Evolutionary conservation across 2,113 vertebrate species (phyloP), one percentile per base, ranked within the genome.

Genomic region (Heloderma charlesbogerti): DNA sequence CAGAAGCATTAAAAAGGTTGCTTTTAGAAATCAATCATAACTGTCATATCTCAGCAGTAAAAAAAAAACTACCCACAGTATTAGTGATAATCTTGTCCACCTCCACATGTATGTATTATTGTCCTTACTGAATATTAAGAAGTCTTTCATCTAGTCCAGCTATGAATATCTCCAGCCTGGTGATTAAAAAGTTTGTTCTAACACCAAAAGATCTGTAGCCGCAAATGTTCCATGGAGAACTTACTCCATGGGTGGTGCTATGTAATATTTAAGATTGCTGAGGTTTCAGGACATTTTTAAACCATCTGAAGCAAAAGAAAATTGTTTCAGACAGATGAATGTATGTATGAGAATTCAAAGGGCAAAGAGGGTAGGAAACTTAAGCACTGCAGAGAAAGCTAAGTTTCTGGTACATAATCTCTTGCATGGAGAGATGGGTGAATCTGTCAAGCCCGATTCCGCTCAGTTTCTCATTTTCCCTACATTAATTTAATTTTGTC

Each of bases 71-170:
- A 63, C 8, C 34, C 45, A 40, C 40, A 22, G 29, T 63, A 75
- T 63, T 80, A 86, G 54, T 88, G 51, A 71, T 80, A 71, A 86
- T 25, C 51, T 5, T 29, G 34, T 88, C 40, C 40, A 63, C 71
- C 40, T 34, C 85, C 57, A 66, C 37, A 91, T 15, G 51, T 75
- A 51, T 63, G 10, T 20, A 48, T n/a, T 48, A 72, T 48, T 72
- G 27, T 60, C 54, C 51, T 51, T 82, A 34, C 51, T 88, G 79
- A 81, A 89, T 86, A 63, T 81, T 63, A 79, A 86, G 51, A 90
- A 45, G 27, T 18, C 16, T 31, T 91, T 81, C 20, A 43, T 43
- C 12, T 63, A 27, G 66, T 18, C 84, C 75, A 43, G 60, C 31
- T 48, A 45, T 57, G 51, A 81, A 57, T 91, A 72, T 27, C 51